phyloP scores from a whole-genome alignment of 2,888 invertebrate species.

The Oscheius onirici region DNA sequence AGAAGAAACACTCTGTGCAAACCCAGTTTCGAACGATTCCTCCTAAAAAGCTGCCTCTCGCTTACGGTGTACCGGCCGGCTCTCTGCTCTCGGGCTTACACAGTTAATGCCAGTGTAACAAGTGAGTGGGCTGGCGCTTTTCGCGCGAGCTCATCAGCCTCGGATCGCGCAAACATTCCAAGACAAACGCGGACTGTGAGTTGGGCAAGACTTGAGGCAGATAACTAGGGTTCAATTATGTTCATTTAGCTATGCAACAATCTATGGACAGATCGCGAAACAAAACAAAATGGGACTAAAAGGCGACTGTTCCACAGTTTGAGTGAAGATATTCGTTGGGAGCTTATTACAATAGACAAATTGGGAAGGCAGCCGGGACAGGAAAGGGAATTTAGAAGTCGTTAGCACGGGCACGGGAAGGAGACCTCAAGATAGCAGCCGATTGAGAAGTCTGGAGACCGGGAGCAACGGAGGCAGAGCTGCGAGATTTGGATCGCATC shows the following conservation, averaged over 20 bases:
- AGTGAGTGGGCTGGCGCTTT: slow-evolving; percentile 33
- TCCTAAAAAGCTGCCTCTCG: not conserved
- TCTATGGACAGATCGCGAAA: slow-evolving; percentile 29
- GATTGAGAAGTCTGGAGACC: slow-evolving; percentile 60
- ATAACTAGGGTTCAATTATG: not conserved
- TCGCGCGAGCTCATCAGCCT: slow-evolving; percentile 28
- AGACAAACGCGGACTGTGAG: slow-evolving; percentile 20
- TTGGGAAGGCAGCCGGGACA: slow-evolving; percentile 2
- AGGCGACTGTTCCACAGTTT: slow-evolving; percentile 21
- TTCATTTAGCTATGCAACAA: slow-evolving; percentile 31
- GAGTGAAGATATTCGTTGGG: slow-evolving; percentile 19
- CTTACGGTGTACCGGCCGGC: slow-evolving; percentile 21
- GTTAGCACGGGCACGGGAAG: slow-evolving; percentile 62
- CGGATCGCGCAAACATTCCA: slow-evolving; percentile 28
- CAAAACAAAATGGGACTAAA: slow-evolving; percentile 28
- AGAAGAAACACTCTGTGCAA: no score
- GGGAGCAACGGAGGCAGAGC: slow-evolving; percentile 59
- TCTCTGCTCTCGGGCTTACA: slow-evolving; percentile 11
- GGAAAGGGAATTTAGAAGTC: slow-evolving; percentile 48
- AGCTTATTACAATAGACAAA: slow-evolving; percentile 14
- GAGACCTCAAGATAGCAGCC: slow-evolving; percentile 66
- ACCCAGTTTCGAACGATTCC: no score
- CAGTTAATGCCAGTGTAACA: slow-evolving; percentile 33
- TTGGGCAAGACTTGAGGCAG: not conserved
- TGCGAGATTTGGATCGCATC: slow-evolving; percentile 70